These are phyloP conservation scores for Lemur catta DNA, from an alignment of 2,797 vertebrate genomes.

Conservation along the genomic window DNA sequence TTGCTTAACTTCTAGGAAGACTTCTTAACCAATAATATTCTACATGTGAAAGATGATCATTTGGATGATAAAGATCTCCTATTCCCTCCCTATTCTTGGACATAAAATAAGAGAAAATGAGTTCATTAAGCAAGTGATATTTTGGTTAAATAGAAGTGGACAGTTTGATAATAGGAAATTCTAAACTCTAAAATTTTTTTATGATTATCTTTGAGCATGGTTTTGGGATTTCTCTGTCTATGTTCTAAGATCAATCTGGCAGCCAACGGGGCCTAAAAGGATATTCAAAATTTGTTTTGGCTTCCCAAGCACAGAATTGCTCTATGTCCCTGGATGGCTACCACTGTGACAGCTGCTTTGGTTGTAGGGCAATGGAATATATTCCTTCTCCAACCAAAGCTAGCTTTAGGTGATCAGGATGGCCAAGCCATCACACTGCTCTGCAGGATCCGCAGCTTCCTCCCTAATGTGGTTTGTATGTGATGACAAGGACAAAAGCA, in stretches of 20 bases:
- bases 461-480: not conserved
- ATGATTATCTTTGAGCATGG: not conserved
- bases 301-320: not conserved
- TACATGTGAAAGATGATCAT: not conserved
- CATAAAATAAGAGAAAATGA: not conserved
- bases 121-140: not conserved
- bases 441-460: not conserved
- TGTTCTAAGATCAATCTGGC: not conserved
- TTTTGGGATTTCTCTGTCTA: not conserved
- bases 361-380: not conserved
- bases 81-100: not conserved
- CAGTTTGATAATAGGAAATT: not conserved
- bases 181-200: not conserved
- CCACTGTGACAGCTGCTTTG: not conserved
- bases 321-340: not conserved
- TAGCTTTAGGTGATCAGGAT: not conserved
- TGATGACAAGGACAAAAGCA: not conserved
- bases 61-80: not conserved
- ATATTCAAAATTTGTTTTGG: not conserved
- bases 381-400: not conserved
- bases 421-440: too few relatives aligned
- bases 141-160: not conserved
- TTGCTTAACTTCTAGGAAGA: not conserved
- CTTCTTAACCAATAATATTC: not conserved
- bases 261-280: not conserved